A percentile compares a stretch with the other conserved stretches of the same genome.
Evolutionary conservation across 2,113 vertebrate genomes (phyloP).

Genomic region (Tragulus kanchil): DNA sequence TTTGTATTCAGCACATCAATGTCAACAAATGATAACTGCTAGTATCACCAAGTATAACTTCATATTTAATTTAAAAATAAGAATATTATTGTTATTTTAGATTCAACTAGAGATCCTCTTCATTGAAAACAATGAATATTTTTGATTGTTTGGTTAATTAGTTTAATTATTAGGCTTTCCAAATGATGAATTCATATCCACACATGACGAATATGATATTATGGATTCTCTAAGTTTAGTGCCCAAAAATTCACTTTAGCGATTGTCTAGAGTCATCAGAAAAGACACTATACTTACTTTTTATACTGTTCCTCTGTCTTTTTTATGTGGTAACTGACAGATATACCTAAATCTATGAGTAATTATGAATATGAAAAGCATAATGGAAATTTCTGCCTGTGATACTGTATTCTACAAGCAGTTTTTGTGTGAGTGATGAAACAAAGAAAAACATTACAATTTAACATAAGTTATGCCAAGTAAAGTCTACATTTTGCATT

Average conservation of each 20-base stretch:
- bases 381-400: neutral
- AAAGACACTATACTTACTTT: constrained; percentile 36
- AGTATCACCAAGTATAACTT: neutral
- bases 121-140: neutral
- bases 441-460: constrained; percentile 26
- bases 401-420: neutral
- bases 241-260: neutral
- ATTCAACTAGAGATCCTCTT: neutral
- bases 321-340: constrained; percentile 1
- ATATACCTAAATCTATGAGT: constrained; percentile 25
- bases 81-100: neutral
- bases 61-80: constrained; percentile 30
- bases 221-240: neutral
- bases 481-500: neutral
- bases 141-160: neutral
- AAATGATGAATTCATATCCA: constrained; percentile 8
- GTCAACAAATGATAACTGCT: neutral
- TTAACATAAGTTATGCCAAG: neutral
- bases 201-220: neutral
- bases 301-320: neutral
- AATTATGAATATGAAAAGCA: neutral
- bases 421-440: constrained; percentile 19
- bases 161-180: constrained; percentile 4
- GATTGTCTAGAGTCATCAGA: neutral
- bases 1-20: neutral